A percentile compares a stretch with the other conserved stretches of the same genome.
Conservation (phyloP, 2,797 vertebrate species). For the Esox lucius region DNA sequence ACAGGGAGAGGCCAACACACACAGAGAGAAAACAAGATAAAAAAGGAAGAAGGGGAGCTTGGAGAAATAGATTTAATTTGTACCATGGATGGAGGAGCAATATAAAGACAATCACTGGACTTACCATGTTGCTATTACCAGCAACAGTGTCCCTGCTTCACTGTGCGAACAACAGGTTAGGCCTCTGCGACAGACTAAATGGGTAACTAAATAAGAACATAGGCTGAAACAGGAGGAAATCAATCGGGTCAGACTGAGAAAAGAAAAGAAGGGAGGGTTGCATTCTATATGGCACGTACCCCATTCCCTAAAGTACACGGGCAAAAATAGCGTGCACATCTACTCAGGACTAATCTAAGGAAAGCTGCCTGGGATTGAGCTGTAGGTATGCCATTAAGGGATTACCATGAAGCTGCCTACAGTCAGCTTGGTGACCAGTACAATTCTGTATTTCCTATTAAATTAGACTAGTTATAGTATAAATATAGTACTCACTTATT, state of each 20-base stretch:
- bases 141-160: slow-evolving; percentile 55
- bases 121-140: slow-evolving; percentile 55
- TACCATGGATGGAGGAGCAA: slow-evolving; percentile 42
- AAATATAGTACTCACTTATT: too few relatives aligned
- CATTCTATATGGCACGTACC: not conserved
- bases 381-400: slow-evolving; percentile 59
- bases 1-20: not conserved
- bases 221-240: slow-evolving; percentile 49
- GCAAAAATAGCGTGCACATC: not conserved
- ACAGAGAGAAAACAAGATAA: slow-evolving; percentile 11
- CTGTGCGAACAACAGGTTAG: slow-evolving; percentile 63
- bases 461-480: too few relatives aligned
- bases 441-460: too few relatives aligned
- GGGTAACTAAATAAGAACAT: slow-evolving; percentile 65
- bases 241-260: slow-evolving; percentile 48
- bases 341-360: not conserved
- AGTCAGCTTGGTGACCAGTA: too few relatives aligned
- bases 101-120: slow-evolving; percentile 56
- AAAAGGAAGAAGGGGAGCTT: slow-evolving; percentile 1
- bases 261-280: slow-evolving; percentile 25
- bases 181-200: slow-evolving; percentile 60
- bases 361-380: slow-evolving; percentile 44
- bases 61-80: not conserved
- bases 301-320: not conserved
- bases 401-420: slow-evolving; percentile 52